Percentiles rank a stretch among this genome's conserved stretches.
phyloP scores from a whole-genome alignment of 1,140 invertebrate genomes.

The Semibalanus balanoides region DNA sequence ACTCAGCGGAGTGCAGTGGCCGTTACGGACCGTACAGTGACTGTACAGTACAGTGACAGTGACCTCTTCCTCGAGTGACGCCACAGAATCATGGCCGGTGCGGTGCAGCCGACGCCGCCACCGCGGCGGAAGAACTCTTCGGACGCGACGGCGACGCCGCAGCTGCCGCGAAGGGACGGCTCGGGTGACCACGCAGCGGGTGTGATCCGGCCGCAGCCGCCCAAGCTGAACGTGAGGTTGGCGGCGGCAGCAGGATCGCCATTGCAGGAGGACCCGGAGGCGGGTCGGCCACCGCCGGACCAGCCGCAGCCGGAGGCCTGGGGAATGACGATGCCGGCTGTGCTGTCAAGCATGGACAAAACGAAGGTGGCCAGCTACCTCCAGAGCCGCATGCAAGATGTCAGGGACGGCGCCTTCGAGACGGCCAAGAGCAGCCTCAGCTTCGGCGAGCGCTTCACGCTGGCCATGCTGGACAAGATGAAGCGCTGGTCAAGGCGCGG shows the following conservation, averaged over 20 bases:
- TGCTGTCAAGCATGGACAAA: not conserved
- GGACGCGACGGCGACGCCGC: not conserved
- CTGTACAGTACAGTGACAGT: too few species aligned
- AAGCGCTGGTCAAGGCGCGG: conserved; percentile 53
- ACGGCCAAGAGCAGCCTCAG: conserved; percentile 1
- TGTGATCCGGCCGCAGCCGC: too few species aligned
- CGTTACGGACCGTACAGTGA: too few species aligned
- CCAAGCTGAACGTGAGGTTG: not conserved
- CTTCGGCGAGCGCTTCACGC: conserved; percentile 2
- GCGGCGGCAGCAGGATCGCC: too few species aligned
- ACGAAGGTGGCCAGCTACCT: not conserved
- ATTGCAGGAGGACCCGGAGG: not conserved
- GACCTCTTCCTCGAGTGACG: too few species aligned
- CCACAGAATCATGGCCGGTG: not conserved
- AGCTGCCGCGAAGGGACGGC: too few species aligned
- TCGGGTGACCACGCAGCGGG: too few species aligned
- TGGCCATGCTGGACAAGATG: not conserved
- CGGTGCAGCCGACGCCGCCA: not conserved
- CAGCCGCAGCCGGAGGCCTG: not conserved
- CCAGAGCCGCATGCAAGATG: not conserved
- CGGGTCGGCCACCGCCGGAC: too few species aligned
- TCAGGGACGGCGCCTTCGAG: not conserved
- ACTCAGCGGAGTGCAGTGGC: too few species aligned
- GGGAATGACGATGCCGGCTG: not conserved
- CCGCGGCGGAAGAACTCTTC: not conserved